Conservation (phyloP, 2,113 vertebrate species). For the Oncorhynchus tshawytscha region DNA sequence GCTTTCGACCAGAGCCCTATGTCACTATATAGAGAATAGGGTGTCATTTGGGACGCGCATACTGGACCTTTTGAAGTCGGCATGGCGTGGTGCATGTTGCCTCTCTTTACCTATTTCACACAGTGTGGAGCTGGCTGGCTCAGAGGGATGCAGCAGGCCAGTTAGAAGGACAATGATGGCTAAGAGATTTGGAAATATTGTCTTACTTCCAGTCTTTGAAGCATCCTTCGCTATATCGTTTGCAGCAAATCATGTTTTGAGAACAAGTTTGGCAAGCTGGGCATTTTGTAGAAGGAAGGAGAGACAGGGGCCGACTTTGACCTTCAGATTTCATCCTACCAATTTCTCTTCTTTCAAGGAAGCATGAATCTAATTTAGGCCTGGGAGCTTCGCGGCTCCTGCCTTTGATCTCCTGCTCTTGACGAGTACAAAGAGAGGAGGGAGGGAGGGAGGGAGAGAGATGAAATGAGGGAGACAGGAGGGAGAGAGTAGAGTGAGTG, state of each 20-base stretch:
- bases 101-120: background rate
- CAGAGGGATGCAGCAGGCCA: no score
- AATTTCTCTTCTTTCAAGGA: constrained; percentile 70
- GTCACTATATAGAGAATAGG: no score
- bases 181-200: no score
- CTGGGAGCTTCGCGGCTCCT: constrained; percentile 53
- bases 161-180: no score
- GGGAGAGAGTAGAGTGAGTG: background rate
- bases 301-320: constrained; percentile 48
- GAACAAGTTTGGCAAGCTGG: background rate
- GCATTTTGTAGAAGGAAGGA: background rate
- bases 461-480: background rate
- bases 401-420: constrained; percentile 69
- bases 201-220: no score
- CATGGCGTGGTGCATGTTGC: background rate
- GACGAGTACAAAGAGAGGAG: constrained; percentile 54
- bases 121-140: no score
- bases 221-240: no score
- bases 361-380: constrained; percentile 73
- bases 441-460: background rate
- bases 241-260: no score
- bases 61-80: background rate
- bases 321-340: constrained; percentile 67
- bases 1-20: no score
- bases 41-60: no score